Conservation (phyloP, 2,797 vertebrate genomes). For the Phataginus tricuspis region DNA sequence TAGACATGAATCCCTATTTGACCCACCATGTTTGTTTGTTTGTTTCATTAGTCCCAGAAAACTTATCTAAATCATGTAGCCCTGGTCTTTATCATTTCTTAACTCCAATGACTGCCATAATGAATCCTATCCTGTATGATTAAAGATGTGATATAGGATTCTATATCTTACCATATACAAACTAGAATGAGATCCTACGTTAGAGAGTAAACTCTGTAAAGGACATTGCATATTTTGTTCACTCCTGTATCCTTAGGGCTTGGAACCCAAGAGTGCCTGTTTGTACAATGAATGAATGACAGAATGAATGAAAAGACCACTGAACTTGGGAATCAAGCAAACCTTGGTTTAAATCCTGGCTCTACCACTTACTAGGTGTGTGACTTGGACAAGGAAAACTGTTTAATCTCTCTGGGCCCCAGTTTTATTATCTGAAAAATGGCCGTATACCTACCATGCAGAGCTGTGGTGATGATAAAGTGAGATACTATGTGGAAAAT, state of each 20-base stretch:
- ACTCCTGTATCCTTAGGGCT: neutral
- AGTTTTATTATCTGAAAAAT: slow-evolving; percentile 31
- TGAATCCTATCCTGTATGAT: slow-evolving; percentile 41
- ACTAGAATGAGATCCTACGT: neutral
- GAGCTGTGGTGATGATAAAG: neutral
- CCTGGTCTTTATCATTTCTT: neutral
- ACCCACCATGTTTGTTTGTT: neutral
- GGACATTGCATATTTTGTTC: neutral
- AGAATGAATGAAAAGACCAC: slow-evolving; percentile 4
- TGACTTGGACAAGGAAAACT: slow-evolving; percentile 26
- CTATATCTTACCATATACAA: neutral
- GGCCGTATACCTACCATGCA: neutral
- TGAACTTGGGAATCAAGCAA: neutral
- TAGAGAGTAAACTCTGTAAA: slow-evolving; percentile 42
- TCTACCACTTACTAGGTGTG: neutral
- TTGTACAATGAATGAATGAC: neutral
- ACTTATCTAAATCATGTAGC: neutral
- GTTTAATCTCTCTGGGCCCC: neutral
- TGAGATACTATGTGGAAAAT: neutral
- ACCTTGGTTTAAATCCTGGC: neutral
- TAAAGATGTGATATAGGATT: neutral
- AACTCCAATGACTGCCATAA: neutral
- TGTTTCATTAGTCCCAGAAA: neutral
- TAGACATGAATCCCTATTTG: neutral
- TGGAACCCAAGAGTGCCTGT: neutral